Percentiles rank a stretch among this genome's conserved stretches.
Conservation (phyloP, 2,888 invertebrate species). For the Coleophora flavipennella region DNA sequence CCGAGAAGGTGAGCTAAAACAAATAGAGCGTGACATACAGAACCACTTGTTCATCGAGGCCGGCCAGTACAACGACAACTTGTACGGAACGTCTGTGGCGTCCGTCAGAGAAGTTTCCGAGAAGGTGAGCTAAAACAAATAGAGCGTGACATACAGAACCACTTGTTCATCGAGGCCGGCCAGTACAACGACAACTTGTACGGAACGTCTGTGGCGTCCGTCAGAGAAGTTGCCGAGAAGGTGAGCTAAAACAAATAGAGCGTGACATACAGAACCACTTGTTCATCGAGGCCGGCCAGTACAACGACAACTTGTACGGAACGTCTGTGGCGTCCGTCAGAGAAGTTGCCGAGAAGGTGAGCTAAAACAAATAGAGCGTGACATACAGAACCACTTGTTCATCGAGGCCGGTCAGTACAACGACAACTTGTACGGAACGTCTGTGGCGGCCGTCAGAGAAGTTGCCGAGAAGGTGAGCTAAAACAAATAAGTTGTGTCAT, state of each 20-base stretch:
- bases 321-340: constrained; percentile 97
- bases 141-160: constrained; percentile 97
- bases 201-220: constrained; percentile 98
- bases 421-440: constrained; percentile 99
- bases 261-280: constrained; percentile 96
- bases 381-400: constrained; percentile 98
- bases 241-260: constrained; percentile 90
- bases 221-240: constrained; percentile 96
- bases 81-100: constrained; percentile 98
- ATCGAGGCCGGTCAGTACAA: constrained; percentile 99
- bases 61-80: constrained; percentile 99
- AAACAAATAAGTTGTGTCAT: too few relatives aligned
- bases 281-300: constrained; percentile 99
- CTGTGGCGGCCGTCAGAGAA: constrained; percentile 96
- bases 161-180: constrained; percentile 99
- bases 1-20: constrained; percentile 86
- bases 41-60: constrained; percentile 99
- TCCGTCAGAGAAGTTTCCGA: constrained; percentile 97
- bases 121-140: constrained; percentile 87
- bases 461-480: constrained; percentile 96
- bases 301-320: constrained; percentile 99
- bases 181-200: constrained; percentile 99
- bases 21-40: constrained; percentile 97
- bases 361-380: too few relatives aligned
- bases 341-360: constrained; percentile 96